Conservation (phyloP, 2,888 invertebrate species). For the Athalia circularis region DNA sequence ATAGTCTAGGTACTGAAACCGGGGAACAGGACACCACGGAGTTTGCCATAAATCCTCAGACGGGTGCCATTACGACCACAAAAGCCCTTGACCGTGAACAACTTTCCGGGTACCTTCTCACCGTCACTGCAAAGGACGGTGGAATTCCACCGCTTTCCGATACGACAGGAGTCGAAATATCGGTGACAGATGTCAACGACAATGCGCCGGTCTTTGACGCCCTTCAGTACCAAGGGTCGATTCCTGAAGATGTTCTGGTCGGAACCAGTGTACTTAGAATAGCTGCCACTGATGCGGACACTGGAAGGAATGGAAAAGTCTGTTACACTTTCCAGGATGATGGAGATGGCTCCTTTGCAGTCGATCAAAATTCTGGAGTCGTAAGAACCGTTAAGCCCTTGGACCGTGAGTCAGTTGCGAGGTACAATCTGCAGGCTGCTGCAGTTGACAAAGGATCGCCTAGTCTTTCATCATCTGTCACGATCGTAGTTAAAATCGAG, state of each 20-base stretch:
- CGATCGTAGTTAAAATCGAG: constrained; percentile 88
- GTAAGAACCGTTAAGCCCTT: constrained; percentile 91
- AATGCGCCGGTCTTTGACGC: constrained; percentile 92
- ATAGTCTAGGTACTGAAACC: constrained; percentile 81
- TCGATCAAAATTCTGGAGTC: constrained; percentile 94
- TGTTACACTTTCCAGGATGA: constrained; percentile 86
- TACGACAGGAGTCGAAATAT: constrained; percentile 96
- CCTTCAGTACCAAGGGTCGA: constrained; percentile 86
- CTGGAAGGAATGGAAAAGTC: constrained; percentile 91
- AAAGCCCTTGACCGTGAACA: constrained; percentile 91
- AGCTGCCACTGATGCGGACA: constrained; percentile 89
- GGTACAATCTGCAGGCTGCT: constrained; percentile 89
- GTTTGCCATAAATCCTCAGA: constrained; percentile 93
- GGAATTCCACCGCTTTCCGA: constrained; percentile 94
- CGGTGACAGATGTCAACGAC: constrained; percentile 97
- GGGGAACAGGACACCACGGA: constrained; percentile 77
- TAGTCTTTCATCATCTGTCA: constrained; percentile 80
- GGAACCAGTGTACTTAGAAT: constrained; percentile 88
- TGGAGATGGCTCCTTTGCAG: constrained; percentile 93
- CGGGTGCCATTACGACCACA: constrained; percentile 94
- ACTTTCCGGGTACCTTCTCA: constrained; percentile 85
- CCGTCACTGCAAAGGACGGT: constrained; percentile 94
- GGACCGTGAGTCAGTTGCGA: constrained; percentile 92
- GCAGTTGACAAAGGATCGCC: constrained; percentile 95
- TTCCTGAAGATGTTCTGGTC: constrained; percentile 91